Base-by-base conservation (phyloP, 2,888 invertebrate genomes). In the Kuschelorhynchus macadamiae region DNA sequence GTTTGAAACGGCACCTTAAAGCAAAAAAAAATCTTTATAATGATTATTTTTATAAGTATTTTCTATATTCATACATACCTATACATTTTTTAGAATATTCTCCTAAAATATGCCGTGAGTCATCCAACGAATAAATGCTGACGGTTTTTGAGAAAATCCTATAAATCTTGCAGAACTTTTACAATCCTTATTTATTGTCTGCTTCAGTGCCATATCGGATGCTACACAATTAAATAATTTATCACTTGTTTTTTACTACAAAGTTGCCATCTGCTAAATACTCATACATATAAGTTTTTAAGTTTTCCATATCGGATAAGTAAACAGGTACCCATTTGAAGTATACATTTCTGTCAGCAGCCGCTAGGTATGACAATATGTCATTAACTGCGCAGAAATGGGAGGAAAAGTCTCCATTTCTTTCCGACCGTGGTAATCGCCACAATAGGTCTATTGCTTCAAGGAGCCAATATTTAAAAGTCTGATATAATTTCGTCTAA, bases 201-300 rank as follows among this genome's bases (percentile, higher is more conserved):
- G 25, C 25, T 25, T 25, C 3, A 36, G 36, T 36, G 36, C 36
- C 36, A 36, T 36, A 36, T 36, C 36, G 36, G 36, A 36, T 36
- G 36, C 11, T 11, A 36, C 36, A 36, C 36, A 36, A 36, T 36
- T 36, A 36, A 36, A 36, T 36, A 36, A 36, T 36, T 36, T 36
- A 36, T 36, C 36, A 36, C 36, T 11, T 11, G 36, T 36, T 11
- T 36, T 36, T 36, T 36, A 32, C 32, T 32, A 32, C 32, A 32
- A 32, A 32, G 32, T 32, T 32, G 9, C 32, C n/a, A n/a, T n/a
- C 7, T 3, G 7, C 25, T 7, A 25, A 25, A 25, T 25, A 25
- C 7, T 25, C 25, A 25, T 5, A 25, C 25, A 5, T n/a, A n/a
- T 25, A 5, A 25, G 25, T 25, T 25, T 25, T 25, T 25, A 25